phyloP scores from a whole-genome alignment of 2,113 vertebrate species.

The Zosterops lateralis region DNA sequence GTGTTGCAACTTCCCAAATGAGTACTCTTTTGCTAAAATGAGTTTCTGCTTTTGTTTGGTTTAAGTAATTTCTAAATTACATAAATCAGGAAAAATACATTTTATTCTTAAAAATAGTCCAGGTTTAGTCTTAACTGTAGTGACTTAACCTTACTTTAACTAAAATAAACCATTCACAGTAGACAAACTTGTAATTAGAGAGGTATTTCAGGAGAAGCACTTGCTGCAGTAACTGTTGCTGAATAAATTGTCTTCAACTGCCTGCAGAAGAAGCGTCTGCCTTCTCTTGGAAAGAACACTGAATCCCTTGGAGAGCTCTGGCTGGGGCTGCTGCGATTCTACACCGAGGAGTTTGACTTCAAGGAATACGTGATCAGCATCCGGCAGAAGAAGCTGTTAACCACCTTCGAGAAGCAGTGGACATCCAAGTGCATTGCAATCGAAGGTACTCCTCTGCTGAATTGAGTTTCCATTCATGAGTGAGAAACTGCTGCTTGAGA shows the following conservation, averaged over 20 bases:
- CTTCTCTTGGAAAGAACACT: conserved; percentile 83
- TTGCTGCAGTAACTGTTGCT: background rate
- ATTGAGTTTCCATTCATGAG: background rate
- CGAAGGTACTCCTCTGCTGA: conserved; percentile 80
- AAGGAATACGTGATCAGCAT: conserved; percentile 98
- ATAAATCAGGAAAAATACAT: background rate
- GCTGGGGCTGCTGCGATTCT: conserved; percentile 93
- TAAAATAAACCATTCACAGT: background rate
- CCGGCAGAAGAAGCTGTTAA: conserved; percentile 91
- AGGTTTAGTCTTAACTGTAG: background rate
- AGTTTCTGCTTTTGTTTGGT: background rate
- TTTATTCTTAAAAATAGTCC: background rate
- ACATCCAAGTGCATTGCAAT: conserved; percentile 98
- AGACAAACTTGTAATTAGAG: background rate
- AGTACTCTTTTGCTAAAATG: background rate
- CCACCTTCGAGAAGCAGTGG: conserved; percentile 98
- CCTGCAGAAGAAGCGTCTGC: conserved; percentile 81
- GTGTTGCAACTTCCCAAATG: background rate
- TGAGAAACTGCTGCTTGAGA: background rate
- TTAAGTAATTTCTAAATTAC: background rate
- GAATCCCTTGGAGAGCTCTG: conserved; percentile 95
- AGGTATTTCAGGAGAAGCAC: background rate
- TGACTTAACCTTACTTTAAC: background rate
- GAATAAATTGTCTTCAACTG: background rate
- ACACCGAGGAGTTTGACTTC: conserved; percentile 98